Conservation (phyloP, 2,797 vertebrate genomes). For the Phalanger gymnotis region DNA sequence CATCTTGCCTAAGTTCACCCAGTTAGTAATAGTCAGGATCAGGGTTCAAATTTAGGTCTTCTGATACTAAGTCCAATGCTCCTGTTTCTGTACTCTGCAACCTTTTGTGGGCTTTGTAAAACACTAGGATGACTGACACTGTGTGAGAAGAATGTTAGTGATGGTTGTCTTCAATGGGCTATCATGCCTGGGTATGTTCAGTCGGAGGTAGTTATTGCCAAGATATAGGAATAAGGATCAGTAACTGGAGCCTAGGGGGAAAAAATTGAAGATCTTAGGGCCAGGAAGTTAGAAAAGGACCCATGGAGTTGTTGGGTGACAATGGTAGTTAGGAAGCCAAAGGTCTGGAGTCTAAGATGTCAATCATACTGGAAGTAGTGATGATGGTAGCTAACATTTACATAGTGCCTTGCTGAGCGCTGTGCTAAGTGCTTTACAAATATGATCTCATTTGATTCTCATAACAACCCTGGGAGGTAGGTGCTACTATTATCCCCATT, state of each 20-base stretch:
- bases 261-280: not conserved
- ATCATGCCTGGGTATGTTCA: not conserved
- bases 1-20: not conserved
- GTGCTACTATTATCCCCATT: not conserved
- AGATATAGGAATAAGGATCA: not conserved
- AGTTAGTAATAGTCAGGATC: not conserved
- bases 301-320: not conserved
- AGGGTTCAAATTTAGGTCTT: not conserved
- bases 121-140: not conserved
- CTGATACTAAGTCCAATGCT: not conserved
- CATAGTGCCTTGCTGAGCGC: not conserved
- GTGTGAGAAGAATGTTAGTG: not conserved
- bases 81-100: not conserved
- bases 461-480: not conserved
- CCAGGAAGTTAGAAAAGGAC: not conserved
- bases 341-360: not conserved
- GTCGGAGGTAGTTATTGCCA: not conserved
- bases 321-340: not conserved
- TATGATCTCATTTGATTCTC: not conserved
- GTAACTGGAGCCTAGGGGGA: not conserved
- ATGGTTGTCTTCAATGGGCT: not conserved
- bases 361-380: not conserved
- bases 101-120: not conserved
- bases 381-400: not conserved
- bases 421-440: not conserved